Conservation (phyloP, 2,113 vertebrate genomes). For the Cynoglossus semilaevis region DNA sequence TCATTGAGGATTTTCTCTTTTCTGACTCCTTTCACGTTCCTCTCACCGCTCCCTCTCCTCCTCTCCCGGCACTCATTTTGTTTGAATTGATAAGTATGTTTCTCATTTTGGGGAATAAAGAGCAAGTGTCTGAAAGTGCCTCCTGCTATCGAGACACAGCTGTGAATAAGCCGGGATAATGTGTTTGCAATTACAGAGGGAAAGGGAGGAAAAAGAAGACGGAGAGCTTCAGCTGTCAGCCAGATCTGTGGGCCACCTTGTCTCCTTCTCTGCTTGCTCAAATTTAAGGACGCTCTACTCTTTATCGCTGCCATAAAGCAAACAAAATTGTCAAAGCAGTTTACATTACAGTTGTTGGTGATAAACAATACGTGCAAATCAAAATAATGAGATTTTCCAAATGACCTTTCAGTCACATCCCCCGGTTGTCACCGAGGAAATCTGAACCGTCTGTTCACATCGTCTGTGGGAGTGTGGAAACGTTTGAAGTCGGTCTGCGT, state of each 20-base stretch:
- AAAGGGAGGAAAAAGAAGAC: slow-evolving; percentile 21
- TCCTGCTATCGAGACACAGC: slow-evolving; percentile 58
- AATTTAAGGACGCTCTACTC: slow-evolving; percentile 45
- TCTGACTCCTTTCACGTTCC: not conserved
- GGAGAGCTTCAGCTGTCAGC: slow-evolving; percentile 53
- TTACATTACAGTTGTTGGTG: slow-evolving; percentile 28
- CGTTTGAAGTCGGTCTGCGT: slow-evolving; percentile 2
- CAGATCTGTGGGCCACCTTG: slow-evolving; percentile 31
- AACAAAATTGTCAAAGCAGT: slow-evolving; percentile 27
- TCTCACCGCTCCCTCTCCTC: not conserved
- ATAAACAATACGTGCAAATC: slow-evolving; percentile 28
- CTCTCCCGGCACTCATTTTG: slow-evolving; percentile 45
- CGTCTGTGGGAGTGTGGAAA: not conserved
- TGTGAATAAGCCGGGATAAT: slow-evolving; percentile 58
- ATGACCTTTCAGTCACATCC: slow-evolving; percentile 31
- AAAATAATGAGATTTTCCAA: slow-evolving; percentile 20
- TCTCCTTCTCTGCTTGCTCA: slow-evolving; percentile 13
- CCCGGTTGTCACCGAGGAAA: slow-evolving; percentile 9
- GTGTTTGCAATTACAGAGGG: slow-evolving; percentile 56
- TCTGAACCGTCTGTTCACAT: not conserved
- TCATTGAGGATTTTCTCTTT: slow-evolving; percentile 18
- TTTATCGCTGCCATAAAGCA: slow-evolving; percentile 38
- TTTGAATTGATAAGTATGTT: slow-evolving; percentile 68
- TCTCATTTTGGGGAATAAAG: slow-evolving; percentile 65
- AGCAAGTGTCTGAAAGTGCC: slow-evolving; percentile 62